Base-by-base conservation (phyloP, 2,113 vertebrate species). In the Caranx melampygus region DNA sequence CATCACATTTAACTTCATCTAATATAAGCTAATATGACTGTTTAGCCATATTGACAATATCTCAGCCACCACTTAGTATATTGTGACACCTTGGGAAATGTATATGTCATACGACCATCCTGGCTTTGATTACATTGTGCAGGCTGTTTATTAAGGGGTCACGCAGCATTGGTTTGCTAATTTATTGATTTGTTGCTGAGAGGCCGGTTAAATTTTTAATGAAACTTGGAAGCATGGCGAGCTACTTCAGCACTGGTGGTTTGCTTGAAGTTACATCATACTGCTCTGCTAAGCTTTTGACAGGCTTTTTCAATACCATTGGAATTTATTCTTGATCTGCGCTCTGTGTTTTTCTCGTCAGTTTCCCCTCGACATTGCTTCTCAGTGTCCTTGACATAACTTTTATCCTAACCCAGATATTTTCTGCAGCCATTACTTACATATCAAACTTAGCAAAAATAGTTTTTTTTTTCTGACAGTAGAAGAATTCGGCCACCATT, bases 151-250 rank as follows among this genome's bases (percentile, higher is more conserved):
- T 88, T 80, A 81, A 71, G 40, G 54, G 4, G 69, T 69, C 66
- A 55, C 44, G 37, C 61, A 63, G 79, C 59, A 37, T 82, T 80
- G 79, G 79, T 88, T 90, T 81, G 74, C 78, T 89, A 83, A 88
- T 83, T 81, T 84, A 92, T 92, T 92, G 85, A 92, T 88, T 77
- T 81, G 79, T 86, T 87, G 61, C 84, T 64, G 42, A 74, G 75
- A 81, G 78, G 55, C 66, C 18, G 13, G 73, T 60, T 92, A 75
- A 75, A 93, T 91, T 90, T 88, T 92, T 90, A 89, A 93, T 89
- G 81, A 75, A 85, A 81, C 78, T 60, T 75, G 37, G 33, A 65
- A 69, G 65, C 12, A 62, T 62, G 45, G 20, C 51, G n/a, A 52
- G 68, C 65, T 34, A 59, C 63, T 69, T 74, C 58, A 59, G 51